Evolutionary conservation across 2,797 vertebrate species (phyloP).

Genomic region (Fringilla coelebs): DNA sequence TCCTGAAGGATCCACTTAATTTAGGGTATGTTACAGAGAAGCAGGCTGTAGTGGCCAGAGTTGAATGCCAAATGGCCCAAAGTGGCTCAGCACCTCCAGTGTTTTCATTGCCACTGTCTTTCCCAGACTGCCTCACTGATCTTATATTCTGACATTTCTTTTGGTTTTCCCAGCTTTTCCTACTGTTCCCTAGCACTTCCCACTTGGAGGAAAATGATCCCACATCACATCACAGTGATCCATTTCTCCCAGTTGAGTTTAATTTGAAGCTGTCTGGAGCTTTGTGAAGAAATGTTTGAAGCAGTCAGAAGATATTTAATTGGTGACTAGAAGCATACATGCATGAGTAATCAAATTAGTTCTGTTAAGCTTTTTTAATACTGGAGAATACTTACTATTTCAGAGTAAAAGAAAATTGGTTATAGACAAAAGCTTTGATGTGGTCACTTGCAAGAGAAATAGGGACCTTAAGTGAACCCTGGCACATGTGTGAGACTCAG

Average conservation of each 20-base stretch:
- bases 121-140: background rate
- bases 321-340: background rate
- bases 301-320: background rate
- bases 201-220: background rate
- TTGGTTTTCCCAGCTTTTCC: background rate
- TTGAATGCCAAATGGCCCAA: background rate
- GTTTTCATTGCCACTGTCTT: background rate
- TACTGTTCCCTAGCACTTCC: background rate
- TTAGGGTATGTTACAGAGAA: accelerated
- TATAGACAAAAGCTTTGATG: background rate
- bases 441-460: background rate
- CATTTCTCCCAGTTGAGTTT: background rate
- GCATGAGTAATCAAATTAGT: background rate
- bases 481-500: background rate
- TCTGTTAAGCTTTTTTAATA: background rate
- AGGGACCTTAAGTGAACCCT: background rate
- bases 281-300: background rate
- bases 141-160: background rate
- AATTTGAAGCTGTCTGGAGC: background rate
- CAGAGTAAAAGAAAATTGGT: background rate
- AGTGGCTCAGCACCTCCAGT: background rate
- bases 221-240: background rate
- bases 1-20: background rate
- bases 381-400: background rate
- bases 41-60: background rate